Percentiles rank a stretch among this genome's conserved stretches.
These are phyloP conservation scores for Psophia crepitans DNA, from an alignment of 2,113 vertebrate genomes.

Conservation along the genomic window DNA sequence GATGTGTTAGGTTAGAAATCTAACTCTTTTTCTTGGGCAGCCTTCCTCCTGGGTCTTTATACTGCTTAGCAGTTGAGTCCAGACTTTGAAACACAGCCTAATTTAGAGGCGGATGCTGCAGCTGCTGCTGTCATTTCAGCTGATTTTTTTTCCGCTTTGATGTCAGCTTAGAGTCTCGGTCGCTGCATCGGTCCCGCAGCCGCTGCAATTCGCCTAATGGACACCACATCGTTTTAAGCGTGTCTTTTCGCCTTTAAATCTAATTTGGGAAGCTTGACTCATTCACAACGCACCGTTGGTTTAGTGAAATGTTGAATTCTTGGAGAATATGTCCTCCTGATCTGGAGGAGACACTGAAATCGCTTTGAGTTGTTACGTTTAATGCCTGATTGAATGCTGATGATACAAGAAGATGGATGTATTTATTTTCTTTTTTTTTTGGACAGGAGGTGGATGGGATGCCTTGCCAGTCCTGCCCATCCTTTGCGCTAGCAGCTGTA, in stretches of 20 bases:
- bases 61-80: slow-evolving; percentile 90
- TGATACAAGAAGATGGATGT: not conserved
- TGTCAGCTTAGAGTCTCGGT: slow-evolving; percentile 84
- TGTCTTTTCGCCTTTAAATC: slow-evolving; percentile 67
- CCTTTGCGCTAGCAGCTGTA: not conserved
- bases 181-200: slow-evolving; percentile 76
- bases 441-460: not conserved
- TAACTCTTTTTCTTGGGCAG: slow-evolving; percentile 83
- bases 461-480: not conserved
- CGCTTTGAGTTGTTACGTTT: not conserved
- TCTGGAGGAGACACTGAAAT: slow-evolving; percentile 1
- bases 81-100: slow-evolving; percentile 90
- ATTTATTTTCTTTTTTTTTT: not conserved
- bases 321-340: not conserved
- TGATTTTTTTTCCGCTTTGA: slow-evolving; percentile 87
- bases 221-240: slow-evolving; percentile 55
- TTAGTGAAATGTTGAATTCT: slow-evolving; percentile 15
- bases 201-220: slow-evolving; percentile 58
- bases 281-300: not conserved
- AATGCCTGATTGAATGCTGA: slow-evolving; percentile 5
- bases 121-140: slow-evolving; percentile 92
- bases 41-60: slow-evolving; percentile 94
- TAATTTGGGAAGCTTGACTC: not conserved
- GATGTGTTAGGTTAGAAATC: slow-evolving; percentile 84
- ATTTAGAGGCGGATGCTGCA: slow-evolving; percentile 89